These are phyloP conservation scores for Takifugu ocellatus DNA, from an alignment of 2,797 vertebrate genomes.

Conservation along the genomic window DNA sequence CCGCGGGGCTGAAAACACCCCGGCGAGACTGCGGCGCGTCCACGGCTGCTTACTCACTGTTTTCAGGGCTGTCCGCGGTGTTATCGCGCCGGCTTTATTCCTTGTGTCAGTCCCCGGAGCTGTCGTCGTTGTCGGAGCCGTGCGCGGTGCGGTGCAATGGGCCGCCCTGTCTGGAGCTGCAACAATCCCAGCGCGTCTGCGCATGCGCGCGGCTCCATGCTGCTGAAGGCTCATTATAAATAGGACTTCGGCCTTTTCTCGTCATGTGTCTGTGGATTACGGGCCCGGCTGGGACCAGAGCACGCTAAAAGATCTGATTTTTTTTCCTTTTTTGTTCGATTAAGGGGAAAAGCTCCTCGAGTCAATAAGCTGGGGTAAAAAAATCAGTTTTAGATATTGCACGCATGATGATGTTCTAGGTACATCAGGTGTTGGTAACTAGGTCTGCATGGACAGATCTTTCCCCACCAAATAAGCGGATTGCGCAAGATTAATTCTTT, in stretches of 20 bases:
- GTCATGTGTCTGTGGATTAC: conserved; percentile 44
- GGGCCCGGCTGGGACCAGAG: conserved; percentile 25
- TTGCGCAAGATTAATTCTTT: background rate
- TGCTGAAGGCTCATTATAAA: conserved; percentile 67
- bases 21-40: fast-evolving
- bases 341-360: no score
- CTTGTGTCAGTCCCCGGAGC: conserved; percentile 49
- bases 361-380: no score
- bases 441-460: no score
- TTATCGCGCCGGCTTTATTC: conserved; percentile 45
- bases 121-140: conserved; percentile 57
- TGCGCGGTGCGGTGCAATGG: conserved; percentile 68
- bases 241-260: conserved; percentile 62
- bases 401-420: no score
- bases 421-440: no score
- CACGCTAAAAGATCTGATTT: background rate
- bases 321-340: no score
- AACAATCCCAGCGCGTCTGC: conserved; percentile 57
- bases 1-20: background rate
- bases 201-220: conserved; percentile 72
- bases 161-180: conserved; percentile 72
- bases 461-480: no score
- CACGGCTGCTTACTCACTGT: conserved; percentile 62
- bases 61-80: conserved; percentile 51
- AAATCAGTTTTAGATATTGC: background rate